A percentile compares a stretch with the other conserved stretches of the same genome.
Conservation (phyloP, 2,797 vertebrate species). For the Enteromius fasciolatus region DNA sequence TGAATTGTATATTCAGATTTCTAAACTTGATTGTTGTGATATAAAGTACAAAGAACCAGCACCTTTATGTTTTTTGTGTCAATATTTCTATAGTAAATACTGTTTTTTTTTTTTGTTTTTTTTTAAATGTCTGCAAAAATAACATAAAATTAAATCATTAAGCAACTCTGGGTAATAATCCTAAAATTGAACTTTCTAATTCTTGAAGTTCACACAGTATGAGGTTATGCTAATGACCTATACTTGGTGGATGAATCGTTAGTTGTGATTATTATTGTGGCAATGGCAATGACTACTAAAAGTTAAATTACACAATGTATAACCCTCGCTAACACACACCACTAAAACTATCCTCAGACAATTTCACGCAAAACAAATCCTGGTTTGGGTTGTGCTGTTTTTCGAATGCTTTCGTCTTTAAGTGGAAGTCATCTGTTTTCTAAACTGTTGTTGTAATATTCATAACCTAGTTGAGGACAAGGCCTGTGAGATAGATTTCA, state of each 20-base stretch:
- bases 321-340: not conserved
- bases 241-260: not conserved
- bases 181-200: not conserved
- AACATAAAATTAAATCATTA: not conserved
- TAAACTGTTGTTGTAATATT: constrained; percentile 18
- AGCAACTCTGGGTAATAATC: not conserved
- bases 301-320: constrained; percentile 14
- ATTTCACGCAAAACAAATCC: constrained; percentile 16
- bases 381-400: not conserved
- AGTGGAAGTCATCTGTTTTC: not conserved
- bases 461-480: constrained; percentile 8
- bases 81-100: not conserved
- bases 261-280: not conserved
- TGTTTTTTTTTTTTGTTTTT: not conserved
- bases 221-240: not conserved
- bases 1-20: not conserved
- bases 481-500: constrained; percentile 19
- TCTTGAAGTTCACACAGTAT: not conserved
- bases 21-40: not conserved
- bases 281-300: not conserved
- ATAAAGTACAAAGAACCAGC: not conserved
- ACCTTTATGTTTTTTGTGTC: not conserved
- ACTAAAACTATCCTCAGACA: not conserved
- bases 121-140: not conserved
- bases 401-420: not conserved